Evolutionary conservation across 2,888 invertebrate species (phyloP), one percentile per base, ranked within the genome.

Genomic region (Alsophila aescularia): DNA sequence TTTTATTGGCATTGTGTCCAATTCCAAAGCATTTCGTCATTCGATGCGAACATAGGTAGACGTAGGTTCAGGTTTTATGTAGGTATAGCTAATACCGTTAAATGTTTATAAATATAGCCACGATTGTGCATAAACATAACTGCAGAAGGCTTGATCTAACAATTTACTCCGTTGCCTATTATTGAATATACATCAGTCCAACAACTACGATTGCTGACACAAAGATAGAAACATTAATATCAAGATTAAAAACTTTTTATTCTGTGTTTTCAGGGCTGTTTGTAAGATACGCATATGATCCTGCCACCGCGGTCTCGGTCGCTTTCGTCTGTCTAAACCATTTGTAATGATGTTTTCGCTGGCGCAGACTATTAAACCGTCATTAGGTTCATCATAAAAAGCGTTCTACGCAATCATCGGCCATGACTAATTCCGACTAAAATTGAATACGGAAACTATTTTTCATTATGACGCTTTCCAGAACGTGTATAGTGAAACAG

Each of bases 391-490:
- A 10, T 29, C n/a, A 43, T 24, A 43, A 37, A 27, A 36, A 41
- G 9, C 29, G 15, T 29, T n/a, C 29, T 51, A 39, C 50, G 36
- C 31, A 43, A 31, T 34, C 39, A 34, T 13, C 2, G 29, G 29
- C 40, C 40, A 45, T 45, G 52, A 52, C 52, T 41, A 52, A 52
- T 52, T 44, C 27, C 5, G 35, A 35, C 43, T 14, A 34, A 43
- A 27, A 49, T 44, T 43, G 18, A 43, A 50, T 44, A 29, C 52
- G 57, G 54, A 60, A 58, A 21, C 31, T 9, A 12, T 10, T 57
- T 31, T 45, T 49, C 37, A 39, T 52, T 44, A 39, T 47, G 37
- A 27, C 45, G 40, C 13, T 45, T 48, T 54, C 35, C 52, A 43
- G 39, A 44, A 21, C 18, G 29, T 31, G 24, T 24, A 24, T 24